Base-by-base conservation (phyloP, 2,797 vertebrate species). In the Echeneis naucrates region DNA sequence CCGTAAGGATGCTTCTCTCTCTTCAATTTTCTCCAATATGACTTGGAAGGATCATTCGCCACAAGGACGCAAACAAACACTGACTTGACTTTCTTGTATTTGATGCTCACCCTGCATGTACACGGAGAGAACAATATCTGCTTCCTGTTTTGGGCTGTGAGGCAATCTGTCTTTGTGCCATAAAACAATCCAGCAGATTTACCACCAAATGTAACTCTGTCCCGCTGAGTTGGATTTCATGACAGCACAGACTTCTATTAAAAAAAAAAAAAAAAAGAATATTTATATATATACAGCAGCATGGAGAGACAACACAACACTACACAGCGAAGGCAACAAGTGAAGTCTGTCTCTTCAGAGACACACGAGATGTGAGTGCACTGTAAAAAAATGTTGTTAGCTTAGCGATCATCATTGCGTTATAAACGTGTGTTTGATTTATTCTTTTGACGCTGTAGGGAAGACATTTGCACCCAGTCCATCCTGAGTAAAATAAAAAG, bases 31-130 rank as follows among this genome's bases (percentile, higher is more conserved):
- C 69, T 78, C 52, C 2, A 7, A 48, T 45, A 85, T 68, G 74
- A 80, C 54, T 85, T 59, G 82, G 72, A 85, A 37, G 66, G 79
- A 83, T 78, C 21, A 44, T 64, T 81, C 61, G 32, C 69, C 74
- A 78, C 83, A 81, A 88, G 88, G 83, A 84, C 87, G 79, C 69
- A 80, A 75, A 77, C 75, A 82, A 80, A 74, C 79, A 50, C n/a
- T 0, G 54, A 56, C 69, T 64, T 7, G 56, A 66, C 45, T 75
- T 63, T 57, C 51, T 54, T 17, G 50, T 67, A 21, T 79, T 65
- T 63, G 57, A 77, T 73, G 75, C 71, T 76, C 68, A 26, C 4
- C 32, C 44, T 55, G 51, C 38, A 58, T 64, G 33, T 32, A 58
- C 63, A 17, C 54, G 0, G 5, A 8, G 12, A 75, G 55, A 84